Conservation (phyloP, 2,113 vertebrate species). For the Ceuthmochares aereus region DNA sequence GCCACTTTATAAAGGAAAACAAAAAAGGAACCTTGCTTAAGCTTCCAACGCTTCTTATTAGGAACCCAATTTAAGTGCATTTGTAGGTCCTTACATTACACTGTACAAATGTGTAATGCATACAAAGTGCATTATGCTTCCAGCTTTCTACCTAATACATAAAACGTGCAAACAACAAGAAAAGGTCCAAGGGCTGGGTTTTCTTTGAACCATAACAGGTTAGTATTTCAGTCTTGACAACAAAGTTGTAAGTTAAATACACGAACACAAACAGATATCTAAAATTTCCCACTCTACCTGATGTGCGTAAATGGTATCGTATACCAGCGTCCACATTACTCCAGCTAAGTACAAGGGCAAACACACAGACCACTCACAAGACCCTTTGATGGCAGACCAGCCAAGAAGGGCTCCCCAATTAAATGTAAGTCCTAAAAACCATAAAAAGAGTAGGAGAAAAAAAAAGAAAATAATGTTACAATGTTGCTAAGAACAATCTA, state of each 20-base stretch:
- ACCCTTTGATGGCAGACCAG: constrained; percentile 90
- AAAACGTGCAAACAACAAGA: background rate
- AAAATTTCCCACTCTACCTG: constrained; percentile 80
- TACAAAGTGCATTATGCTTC: background rate
- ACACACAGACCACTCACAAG: constrained; percentile 91
- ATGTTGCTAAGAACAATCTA: background rate
- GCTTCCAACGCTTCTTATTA: background rate
- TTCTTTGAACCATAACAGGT: background rate
- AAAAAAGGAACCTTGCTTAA: background rate
- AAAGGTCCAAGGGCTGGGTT: background rate
- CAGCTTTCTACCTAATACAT: background rate
- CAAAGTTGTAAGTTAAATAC: background rate
- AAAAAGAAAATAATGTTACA: background rate
- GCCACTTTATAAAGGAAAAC: background rate
- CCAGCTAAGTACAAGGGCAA: constrained; percentile 93
- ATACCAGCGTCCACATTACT: constrained; percentile 94
- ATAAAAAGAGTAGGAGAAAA: background rate
- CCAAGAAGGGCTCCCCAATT: constrained; percentile 96
- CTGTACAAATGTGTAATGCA: background rate
- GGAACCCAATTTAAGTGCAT: background rate
- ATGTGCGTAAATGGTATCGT: constrained; percentile 97
- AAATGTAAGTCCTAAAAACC: constrained; percentile 86
- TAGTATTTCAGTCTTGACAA: background rate
- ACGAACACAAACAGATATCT: background rate
- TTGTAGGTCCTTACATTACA: background rate